phyloP scores from a whole-genome alignment of 2,113 vertebrate genomes.

The Corvus cornix region DNA sequence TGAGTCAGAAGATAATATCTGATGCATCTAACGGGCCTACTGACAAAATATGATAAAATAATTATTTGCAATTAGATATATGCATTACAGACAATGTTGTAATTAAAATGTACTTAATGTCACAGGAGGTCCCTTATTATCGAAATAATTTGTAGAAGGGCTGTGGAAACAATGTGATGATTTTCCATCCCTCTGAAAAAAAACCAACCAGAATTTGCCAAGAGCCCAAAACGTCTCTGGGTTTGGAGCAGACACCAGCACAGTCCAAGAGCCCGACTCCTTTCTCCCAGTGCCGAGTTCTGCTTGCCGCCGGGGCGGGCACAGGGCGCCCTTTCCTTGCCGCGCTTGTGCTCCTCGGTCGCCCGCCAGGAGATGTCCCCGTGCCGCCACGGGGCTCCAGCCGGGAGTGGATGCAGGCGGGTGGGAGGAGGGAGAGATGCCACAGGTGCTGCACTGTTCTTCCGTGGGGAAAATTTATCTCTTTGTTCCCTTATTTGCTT shows the following conservation, averaged over 20 bases:
- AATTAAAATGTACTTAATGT: conserved; percentile 61
- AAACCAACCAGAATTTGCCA: background rate
- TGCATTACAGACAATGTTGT: conserved; percentile 41
- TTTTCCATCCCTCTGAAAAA: background rate
- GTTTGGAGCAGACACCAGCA: background rate
- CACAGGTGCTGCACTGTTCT: fast-evolving
- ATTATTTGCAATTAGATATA: conserved; percentile 68
- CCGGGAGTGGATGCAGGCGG: background rate
- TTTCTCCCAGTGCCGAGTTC: too few relatives aligned
- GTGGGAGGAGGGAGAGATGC: background rate
- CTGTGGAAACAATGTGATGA: background rate
- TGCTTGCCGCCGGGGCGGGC: background rate
- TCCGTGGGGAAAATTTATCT: fast-evolving
- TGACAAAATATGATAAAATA: conserved; percentile 48
- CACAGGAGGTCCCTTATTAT: conserved; percentile 34
- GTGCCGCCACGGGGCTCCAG: background rate
- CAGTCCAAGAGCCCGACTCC: fast-evolving
- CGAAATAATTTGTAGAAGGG: conserved; percentile 17
- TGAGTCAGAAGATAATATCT: conserved; percentile 64
- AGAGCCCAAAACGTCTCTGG: background rate
- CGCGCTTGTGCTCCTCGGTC: background rate
- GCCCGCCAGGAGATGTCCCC: background rate
- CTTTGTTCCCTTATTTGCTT: background rate
- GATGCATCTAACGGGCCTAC: background rate
- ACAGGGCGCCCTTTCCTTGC: background rate